Conservation (phyloP, 2,888 invertebrate genomes). For the Athrips mouffetella region DNA sequence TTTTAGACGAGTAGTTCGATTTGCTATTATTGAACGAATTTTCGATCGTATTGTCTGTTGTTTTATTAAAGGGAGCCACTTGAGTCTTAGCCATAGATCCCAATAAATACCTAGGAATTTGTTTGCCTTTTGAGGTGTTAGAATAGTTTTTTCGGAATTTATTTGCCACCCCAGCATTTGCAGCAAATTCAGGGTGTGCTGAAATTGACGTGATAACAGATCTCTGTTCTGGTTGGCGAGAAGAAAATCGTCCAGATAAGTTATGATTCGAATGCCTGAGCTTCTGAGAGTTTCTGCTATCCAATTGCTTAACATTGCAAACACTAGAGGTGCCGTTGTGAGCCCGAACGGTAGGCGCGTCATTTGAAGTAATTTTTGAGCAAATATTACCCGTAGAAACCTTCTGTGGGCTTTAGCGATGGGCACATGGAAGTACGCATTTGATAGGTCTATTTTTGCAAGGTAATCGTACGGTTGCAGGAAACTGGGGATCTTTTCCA, state of each 20-base stretch:
- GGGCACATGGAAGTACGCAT: slow-evolving; percentile 27
- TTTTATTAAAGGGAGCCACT: slow-evolving; percentile 17
- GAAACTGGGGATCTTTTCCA: slow-evolving; percentile 26
- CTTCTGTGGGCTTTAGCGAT: slow-evolving; percentile 17
- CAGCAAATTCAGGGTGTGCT: slow-evolving; percentile 8
- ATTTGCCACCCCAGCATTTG: slow-evolving; percentile 20
- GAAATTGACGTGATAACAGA: slow-evolving; percentile 8
- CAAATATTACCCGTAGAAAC: slow-evolving; percentile 19
- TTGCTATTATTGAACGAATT: neutral
- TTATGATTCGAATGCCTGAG: slow-evolving; percentile 23
- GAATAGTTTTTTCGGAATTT: slow-evolving; percentile 19
- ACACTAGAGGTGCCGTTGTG: slow-evolving; percentile 23
- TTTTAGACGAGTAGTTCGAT: slow-evolving; percentile 11
- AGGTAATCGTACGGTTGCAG: slow-evolving; percentile 29
- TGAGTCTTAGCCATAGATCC: slow-evolving; percentile 17
- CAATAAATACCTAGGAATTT: slow-evolving; percentile 13
- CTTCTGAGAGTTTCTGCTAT: slow-evolving; percentile 23
- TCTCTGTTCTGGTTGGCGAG: slow-evolving; percentile 15
- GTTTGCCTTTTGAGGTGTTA: slow-evolving; percentile 11
- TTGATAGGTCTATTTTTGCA: slow-evolving; percentile 25
- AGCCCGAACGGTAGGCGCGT: slow-evolving; percentile 26
- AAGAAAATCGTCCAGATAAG: slow-evolving; percentile 28
- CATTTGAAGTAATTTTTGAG: slow-evolving; percentile 16
- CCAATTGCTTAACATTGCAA: slow-evolving; percentile 28
- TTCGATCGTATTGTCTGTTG: neutral